A percentile compares a stretch with the other conserved stretches of the same genome.
Evolutionary conservation across 2,888 invertebrate species (phyloP).

Genomic region (Lysandra bellargus): DNA sequence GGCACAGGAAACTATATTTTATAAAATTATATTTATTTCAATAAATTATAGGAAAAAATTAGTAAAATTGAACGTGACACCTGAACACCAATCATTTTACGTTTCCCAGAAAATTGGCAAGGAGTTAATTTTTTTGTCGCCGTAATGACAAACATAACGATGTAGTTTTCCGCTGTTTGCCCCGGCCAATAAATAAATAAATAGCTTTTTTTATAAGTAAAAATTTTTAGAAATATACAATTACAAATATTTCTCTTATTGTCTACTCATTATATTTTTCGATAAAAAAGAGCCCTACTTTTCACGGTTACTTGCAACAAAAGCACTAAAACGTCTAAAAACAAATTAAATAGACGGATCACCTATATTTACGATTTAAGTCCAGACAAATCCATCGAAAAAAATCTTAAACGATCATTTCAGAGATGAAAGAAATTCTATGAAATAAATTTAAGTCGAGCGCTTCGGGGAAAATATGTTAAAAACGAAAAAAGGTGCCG

Average conservation of each 20-base stretch:
- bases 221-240: background rate
- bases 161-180: slow-evolving; percentile 7
- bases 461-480: slow-evolving; percentile 29
- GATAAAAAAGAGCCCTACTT: background rate
- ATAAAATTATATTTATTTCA: background rate
- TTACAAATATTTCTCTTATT: background rate
- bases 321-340: slow-evolving; percentile 3
- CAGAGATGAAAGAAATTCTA: slow-evolving; percentile 22
- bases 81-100: background rate
- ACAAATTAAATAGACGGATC: background rate
- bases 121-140: background rate
- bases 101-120: slow-evolving; percentile 18
- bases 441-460: slow-evolving; percentile 25
- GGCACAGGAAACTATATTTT: slow-evolving; percentile 17
- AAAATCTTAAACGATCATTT: background rate
- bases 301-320: slow-evolving; percentile 2
- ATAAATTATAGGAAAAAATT: slow-evolving; percentile 1
- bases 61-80: background rate
- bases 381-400: background rate
- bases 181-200: background rate
- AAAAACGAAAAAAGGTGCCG: slow-evolving; percentile 40
- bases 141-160: background rate
- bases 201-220: no score
- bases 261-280: background rate
- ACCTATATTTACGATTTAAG: background rate